Percentiles rank a stretch among this genome's conserved stretches.
Conservation (phyloP, 2,888 invertebrate species). For the Sesamia inferens region DNA sequence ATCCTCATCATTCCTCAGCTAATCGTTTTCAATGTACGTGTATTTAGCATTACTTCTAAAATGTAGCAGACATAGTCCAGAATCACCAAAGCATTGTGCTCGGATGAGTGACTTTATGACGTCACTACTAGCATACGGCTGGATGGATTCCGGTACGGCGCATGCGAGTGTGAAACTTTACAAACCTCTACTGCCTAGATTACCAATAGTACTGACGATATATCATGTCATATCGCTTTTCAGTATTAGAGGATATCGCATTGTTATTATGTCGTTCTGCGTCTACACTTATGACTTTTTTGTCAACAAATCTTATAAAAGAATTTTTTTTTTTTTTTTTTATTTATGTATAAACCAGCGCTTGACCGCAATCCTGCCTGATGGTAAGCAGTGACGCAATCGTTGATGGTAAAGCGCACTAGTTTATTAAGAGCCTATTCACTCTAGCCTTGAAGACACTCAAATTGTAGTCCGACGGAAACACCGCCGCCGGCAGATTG, state of each 20-base stretch:
- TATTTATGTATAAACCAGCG: too few relatives aligned
- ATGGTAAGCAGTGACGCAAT: too few relatives aligned
- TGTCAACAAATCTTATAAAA: too few relatives aligned
- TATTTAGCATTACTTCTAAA: slow-evolving; percentile 14
- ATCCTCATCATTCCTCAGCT: too few relatives aligned
- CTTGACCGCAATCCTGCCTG: too few relatives aligned
- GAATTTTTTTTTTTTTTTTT: too few relatives aligned
- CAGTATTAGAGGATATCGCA: neutral
- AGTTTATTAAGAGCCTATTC: too few relatives aligned
- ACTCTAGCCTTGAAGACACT: too few relatives aligned
- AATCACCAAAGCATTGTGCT: neutral
- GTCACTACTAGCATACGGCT: slow-evolving; percentile 14
- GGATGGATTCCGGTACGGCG: neutral
- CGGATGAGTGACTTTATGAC: slow-evolving; percentile 26
- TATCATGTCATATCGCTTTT: neutral
- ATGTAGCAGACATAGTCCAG: neutral
- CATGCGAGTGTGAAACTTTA: neutral
- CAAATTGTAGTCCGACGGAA: too few relatives aligned
- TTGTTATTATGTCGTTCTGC: neutral
- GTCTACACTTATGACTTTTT: neutral
- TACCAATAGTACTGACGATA: neutral
- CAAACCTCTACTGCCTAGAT: too few relatives aligned
- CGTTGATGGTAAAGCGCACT: too few relatives aligned
- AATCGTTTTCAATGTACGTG: neutral
- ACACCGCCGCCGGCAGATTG: too few relatives aligned